Evolutionary conservation across 2,797 vertebrate species (phyloP), one percentile per base, ranked within the genome.

Genomic region (Pangasius djambal): DNA sequence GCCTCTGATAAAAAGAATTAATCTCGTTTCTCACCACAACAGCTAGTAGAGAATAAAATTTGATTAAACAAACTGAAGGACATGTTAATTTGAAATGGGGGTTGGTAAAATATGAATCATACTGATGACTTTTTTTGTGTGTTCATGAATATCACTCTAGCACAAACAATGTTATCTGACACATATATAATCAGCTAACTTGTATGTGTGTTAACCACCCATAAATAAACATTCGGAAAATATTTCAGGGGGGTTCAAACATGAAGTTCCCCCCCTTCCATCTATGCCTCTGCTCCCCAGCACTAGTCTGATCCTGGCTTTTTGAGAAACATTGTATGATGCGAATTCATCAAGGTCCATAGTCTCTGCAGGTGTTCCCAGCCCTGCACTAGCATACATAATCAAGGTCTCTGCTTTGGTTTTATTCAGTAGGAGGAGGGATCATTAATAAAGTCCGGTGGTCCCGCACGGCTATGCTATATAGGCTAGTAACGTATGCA

Each of bases 341-440:
- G 77, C 2, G 48, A 69, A 75, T 84, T 85, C 81, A 55, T 83
- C n/a, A 65, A 75, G 61, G 34, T n/a, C n/a, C 65, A 18, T 52
- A 31, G 57, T 55, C 61, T 82, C 75, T 82, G 70, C 83, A 88
- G 89, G 89, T 88, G 89, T 75, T 85, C 84, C 84, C 52, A 79
- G 74, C 57, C 22, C 31, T 72, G 75, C 67, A 81, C 77, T 61
- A 22, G 74, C 75, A 82, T 79, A 75, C 52, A 44, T 88, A 81
- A 88, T 86, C 75, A 81, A 31, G 48, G 40, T 90, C 74, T 50
- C 74, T 57, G 44, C 67, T 87, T 67, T 52, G 34, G 65, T 52
- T 48, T 44, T 70, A 70, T 85, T 85, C 83, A 70, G n/a, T 22
- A 61, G 20, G 82, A 61, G 52, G 37, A 74, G 82, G 87, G 85